phyloP scores from a whole-genome alignment of 2,888 invertebrate genomes.

The Amaurobius ferox region DNA sequence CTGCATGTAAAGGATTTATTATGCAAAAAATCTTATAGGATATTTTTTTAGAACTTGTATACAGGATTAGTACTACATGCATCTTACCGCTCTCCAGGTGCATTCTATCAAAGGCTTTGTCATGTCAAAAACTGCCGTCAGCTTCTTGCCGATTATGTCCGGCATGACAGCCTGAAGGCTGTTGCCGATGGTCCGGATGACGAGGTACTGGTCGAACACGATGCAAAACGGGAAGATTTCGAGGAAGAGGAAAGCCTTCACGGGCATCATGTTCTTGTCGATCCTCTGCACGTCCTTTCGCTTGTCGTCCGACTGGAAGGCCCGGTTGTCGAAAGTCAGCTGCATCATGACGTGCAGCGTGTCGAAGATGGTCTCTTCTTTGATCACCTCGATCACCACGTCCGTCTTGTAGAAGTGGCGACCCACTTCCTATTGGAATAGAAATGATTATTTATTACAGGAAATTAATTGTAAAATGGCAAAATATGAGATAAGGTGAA shows the following conservation, averaged over 20 bases:
- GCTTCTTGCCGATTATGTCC: conserved; percentile 90
- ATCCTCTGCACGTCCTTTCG: conserved; percentile 44
- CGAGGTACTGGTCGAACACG: conserved; percentile 94
- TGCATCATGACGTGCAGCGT: conserved; percentile 96
- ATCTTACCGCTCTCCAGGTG: conserved; percentile 93
- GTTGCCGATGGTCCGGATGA: conserved; percentile 92
- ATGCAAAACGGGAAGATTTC: conserved; percentile 99
- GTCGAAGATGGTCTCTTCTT: conserved; percentile 91
- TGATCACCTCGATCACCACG: conserved; percentile 91
- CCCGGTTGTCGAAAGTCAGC: conserved; percentile 94
- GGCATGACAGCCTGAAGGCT: conserved; percentile 86
- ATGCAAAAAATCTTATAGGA: no score
- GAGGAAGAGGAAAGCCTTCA: conserved; percentile 83
- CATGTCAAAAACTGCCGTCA: conserved; percentile 93
- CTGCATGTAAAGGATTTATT: no score
- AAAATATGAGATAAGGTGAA: no score
- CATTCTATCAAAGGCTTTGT: conserved; percentile 95
- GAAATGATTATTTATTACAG: no score
- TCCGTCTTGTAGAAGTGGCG: conserved; percentile 96
- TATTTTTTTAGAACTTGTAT: background rate
- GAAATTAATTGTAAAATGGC: no score
- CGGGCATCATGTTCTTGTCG: conserved; percentile 68
- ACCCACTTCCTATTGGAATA: conserved; percentile 76
- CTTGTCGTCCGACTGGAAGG: conserved; percentile 80
- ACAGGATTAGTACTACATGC: no score